These are phyloP conservation scores for Karalla daura DNA, from an alignment of 2,797 vertebrate genomes.

Conservation along the genomic window DNA sequence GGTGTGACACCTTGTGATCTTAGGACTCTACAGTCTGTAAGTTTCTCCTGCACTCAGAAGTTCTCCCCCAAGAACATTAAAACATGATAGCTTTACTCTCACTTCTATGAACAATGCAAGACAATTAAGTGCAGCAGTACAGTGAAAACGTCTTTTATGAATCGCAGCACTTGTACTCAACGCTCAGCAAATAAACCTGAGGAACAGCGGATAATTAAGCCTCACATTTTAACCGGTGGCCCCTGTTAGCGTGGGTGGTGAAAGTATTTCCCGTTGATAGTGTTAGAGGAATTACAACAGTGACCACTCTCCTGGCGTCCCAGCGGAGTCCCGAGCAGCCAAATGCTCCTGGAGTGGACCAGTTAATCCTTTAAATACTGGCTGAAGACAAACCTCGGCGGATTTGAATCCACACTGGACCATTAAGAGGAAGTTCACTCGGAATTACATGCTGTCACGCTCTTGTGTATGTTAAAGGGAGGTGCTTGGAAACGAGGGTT, in stretches of 20 bases:
- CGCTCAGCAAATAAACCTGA: conserved; percentile 19
- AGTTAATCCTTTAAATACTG: conserved; percentile 51
- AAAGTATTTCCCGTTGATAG: conserved; percentile 27
- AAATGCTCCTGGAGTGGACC: conserved; percentile 31
- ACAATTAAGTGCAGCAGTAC: no score
- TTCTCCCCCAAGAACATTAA: no score
- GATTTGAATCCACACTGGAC: conserved; percentile 33
- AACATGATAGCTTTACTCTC: no score
- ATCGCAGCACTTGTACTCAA: no score
- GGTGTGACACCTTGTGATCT: no score
- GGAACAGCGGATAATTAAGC: conserved; percentile 18
- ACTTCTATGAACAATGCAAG: no score
- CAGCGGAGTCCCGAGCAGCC: conserved; percentile 25
- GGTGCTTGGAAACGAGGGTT: not conserved
- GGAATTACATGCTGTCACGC: conserved; percentile 13
- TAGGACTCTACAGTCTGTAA: no score
- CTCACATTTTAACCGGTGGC: conserved; percentile 25
- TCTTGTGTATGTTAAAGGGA: no score
- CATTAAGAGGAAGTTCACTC: conserved; percentile 10
- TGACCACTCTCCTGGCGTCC: conserved; percentile 9
- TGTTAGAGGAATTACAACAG: conserved; percentile 32
- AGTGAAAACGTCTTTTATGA: no score
- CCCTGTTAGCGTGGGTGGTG: not conserved
- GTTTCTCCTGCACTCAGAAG: no score
- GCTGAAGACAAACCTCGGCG: conserved; percentile 19